A percentile compares a stretch with the other conserved stretches of the same genome.
Evolutionary conservation across 2,113 vertebrate genomes (phyloP).

Genomic region (Nesogale talazaci): DNA sequence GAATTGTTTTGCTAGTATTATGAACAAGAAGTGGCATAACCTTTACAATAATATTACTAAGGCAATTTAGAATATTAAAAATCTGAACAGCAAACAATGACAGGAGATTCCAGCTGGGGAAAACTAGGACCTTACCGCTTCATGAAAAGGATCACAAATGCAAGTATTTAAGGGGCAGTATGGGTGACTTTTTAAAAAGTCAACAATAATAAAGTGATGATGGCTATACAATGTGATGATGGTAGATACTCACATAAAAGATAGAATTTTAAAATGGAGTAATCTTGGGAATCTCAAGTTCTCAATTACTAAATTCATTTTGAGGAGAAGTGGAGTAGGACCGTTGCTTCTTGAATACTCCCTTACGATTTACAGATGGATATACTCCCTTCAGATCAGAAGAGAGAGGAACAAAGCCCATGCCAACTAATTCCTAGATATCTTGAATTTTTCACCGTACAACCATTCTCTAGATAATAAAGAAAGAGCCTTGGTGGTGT

Average conservation of each 20-base stretch:
- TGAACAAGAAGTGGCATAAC: conserved; percentile 67
- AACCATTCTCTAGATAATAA: neutral
- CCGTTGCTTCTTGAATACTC: neutral
- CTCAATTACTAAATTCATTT: neutral
- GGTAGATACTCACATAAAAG: neutral
- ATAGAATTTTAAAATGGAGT: neutral
- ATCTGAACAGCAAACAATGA: conserved; percentile 62
- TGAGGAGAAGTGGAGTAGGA: neutral
- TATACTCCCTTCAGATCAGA: neutral
- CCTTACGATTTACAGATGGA: neutral
- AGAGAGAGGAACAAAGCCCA: neutral
- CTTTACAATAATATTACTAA: conserved; percentile 73
- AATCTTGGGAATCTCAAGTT: neutral
- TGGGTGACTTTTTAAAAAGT: too few relatives aligned
- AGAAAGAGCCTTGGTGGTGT: neutral
- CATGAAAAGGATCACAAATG: conserved; percentile 39
- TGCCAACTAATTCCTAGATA: neutral
- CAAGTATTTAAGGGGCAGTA: neutral
- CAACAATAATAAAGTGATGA: neutral
- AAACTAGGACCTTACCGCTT: conserved; percentile 42
- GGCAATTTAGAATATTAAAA: conserved; percentile 74
- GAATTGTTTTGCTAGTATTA: conserved; percentile 60
- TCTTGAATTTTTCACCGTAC: neutral
- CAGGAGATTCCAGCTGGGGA: conserved; percentile 28
- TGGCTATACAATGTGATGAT: neutral